Base-by-base conservation (phyloP, 1,140 invertebrate species). In the Daktulosphaira vitifoliae region DNA sequence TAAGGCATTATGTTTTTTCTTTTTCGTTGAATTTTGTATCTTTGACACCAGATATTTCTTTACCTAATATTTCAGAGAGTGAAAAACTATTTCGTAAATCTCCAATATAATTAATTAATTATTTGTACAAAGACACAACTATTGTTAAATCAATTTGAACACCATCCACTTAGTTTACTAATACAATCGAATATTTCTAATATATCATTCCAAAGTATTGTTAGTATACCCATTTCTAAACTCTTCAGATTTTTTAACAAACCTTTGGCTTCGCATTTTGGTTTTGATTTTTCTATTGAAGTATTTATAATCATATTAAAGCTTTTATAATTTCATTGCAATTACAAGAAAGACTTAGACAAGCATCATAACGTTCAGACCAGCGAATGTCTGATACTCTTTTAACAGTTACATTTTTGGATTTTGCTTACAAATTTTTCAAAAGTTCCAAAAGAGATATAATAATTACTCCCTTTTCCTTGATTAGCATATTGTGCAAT, bases 371-470 rank as follows among this genome's bases (percentile, higher is more conserved):
- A 23, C 56, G 33, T 42, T 18, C 42, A 15, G 23, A 20, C 66
- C 66, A 67, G 26, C 37, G 48, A 22, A 59, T 67, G 25, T 37
- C 25, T 22, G 48, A 50, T 37, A 67, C 18, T 25, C 48, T 64
- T 39, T 67, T 64, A 18, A 22, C 52, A 13, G 38, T 66, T 22
- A 44, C 44, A 26, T 52, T 44, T 9, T 66, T 37, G 42, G 42
- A 13, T 25, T 44, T 67, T 5, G 23, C n/a, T n/a, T 56, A 76
- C 71, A 33, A 77, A 68, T 65, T 76, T 70, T 49, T 73, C 68
- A 66, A 70, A 76, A 53, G 72, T 72, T 22, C 66, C 71, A 46
- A 59, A 66, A n/a, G 73, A 75, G 18, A 76, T 66, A 66, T 74
- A 75, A 62, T 52, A 68, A 16, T 68, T 69, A 62, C 54, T 68